Evolutionary conservation across 2,113 vertebrate genomes (phyloP).

Genomic region (Petroica traversi): DNA sequence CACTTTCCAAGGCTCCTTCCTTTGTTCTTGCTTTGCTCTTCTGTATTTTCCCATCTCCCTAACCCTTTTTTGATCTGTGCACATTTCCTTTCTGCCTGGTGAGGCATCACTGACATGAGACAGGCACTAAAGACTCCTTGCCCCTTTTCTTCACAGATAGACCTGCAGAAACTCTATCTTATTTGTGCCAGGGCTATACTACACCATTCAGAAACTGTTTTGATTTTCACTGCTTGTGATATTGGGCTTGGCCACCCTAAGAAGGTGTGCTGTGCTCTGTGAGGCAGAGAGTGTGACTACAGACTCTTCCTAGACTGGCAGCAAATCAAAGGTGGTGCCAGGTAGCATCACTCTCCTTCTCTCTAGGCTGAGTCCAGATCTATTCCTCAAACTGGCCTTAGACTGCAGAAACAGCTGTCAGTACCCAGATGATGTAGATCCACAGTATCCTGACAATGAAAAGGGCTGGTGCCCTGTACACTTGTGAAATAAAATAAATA

Average conservation of each 20-base stretch:
- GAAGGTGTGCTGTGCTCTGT: neutral
- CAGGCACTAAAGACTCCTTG: neutral
- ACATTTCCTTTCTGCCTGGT: neutral
- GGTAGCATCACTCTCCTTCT: neutral
- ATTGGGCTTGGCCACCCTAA: neutral
- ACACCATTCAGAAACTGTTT: neutral
- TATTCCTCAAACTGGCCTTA: neutral
- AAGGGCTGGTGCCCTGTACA: neutral
- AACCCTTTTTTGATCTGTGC: neutral
- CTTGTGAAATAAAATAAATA: neutral
- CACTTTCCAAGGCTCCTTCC: constrained; percentile 12
- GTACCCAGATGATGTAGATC: neutral
- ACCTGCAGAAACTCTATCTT: neutral
- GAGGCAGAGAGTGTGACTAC: neutral
- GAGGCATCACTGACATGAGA: neutral
- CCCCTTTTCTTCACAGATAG: neutral
- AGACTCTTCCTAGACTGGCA: neutral
- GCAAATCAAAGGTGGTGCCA: neutral
- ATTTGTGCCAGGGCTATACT: neutral
- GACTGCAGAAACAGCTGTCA: neutral
- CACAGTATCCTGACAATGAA: neutral
- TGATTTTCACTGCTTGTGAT: neutral
- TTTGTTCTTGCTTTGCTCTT: constrained; percentile 26
- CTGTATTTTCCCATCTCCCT: neutral
- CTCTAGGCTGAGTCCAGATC: neutral